Evolutionary conservation across 2,797 vertebrate species (phyloP).

Genomic region (Eulemur rubriventer): DNA sequence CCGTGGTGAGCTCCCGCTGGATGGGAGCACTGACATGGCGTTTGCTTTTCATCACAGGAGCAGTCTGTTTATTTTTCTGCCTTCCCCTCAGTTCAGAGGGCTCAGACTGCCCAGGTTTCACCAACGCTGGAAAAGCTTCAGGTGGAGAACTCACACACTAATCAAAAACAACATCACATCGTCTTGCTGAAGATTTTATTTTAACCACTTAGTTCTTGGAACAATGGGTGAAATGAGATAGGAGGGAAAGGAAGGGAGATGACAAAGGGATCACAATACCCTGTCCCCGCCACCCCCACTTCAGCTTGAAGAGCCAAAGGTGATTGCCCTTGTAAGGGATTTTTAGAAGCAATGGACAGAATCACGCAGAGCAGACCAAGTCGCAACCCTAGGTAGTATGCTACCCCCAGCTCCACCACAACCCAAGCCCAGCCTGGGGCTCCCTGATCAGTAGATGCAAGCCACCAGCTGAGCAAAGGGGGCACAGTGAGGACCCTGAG

Average conservation of each 20-base stretch:
- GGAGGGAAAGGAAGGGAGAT: background rate
- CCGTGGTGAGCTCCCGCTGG: rapidly evolving
- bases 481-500: rapidly evolving
- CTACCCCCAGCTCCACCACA: background rate
- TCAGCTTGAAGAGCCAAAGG: background rate
- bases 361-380: background rate
- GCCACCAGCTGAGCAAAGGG: background rate
- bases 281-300: background rate
- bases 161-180: rapidly evolving
- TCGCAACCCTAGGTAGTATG: background rate
- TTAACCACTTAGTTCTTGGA: background rate
- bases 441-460: background rate
- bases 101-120: background rate
- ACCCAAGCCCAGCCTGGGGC: background rate
- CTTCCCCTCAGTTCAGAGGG: background rate
- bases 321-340: background rate
- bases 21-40: background rate
- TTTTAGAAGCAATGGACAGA: background rate
- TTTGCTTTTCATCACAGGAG: background rate
- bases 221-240: no score
- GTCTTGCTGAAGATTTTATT: background rate
- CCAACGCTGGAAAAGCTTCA: background rate
- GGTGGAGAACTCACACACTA: background rate
- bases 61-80: background rate
- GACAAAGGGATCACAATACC: background rate